A percentile compares a stretch with the other conserved stretches of the same genome.
These are phyloP conservation scores for Oryzias dopingdopingensis DNA, from an alignment of 2,797 vertebrate species.

Conservation along the genomic window DNA sequence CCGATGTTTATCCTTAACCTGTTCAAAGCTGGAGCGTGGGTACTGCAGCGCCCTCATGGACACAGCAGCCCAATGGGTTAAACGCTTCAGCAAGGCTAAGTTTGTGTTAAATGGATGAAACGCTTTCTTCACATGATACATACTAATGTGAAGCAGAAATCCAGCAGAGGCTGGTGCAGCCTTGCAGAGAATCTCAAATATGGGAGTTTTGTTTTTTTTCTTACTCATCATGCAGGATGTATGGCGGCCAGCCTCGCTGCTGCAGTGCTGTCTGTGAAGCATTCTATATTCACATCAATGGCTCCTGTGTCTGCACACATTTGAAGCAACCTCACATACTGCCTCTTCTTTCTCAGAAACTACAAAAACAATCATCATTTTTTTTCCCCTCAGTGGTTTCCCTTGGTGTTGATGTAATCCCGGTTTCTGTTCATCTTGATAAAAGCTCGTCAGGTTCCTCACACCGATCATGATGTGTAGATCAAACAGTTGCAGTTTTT, in stretches of 20 bases:
- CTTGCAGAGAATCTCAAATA: conserved; percentile 21
- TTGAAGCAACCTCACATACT: too few relatives aligned
- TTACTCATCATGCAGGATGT: conserved; percentile 27
- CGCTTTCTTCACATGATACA: conserved; percentile 6
- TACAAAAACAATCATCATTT: too few relatives aligned
- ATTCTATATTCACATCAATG: conserved; percentile 5
- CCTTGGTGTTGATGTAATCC: too few relatives aligned
- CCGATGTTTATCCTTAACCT: conserved; percentile 4
- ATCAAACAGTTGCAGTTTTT: too few relatives aligned
- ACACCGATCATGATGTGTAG: too few relatives aligned
- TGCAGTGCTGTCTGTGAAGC: conserved; percentile 25
- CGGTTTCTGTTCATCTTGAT: too few relatives aligned
- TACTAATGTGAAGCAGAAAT: background rate
- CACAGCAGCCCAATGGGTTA: background rate
- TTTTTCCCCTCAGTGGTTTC: too few relatives aligned
- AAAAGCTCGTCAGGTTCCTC: too few relatives aligned
- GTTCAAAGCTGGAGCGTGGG: background rate
- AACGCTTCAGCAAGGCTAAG: conserved; percentile 12
- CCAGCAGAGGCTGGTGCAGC: background rate
- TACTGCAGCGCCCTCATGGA: conserved; percentile 5
- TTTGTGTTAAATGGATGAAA: conserved; percentile 19
- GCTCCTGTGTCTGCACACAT: conserved; percentile 11
- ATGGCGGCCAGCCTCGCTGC: conserved; percentile 1
- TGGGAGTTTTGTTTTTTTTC: conserved; percentile 2
- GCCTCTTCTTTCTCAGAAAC: too few relatives aligned